Conservation (phyloP, 2,797 vertebrate genomes). For the Denticeps clupeoides region DNA sequence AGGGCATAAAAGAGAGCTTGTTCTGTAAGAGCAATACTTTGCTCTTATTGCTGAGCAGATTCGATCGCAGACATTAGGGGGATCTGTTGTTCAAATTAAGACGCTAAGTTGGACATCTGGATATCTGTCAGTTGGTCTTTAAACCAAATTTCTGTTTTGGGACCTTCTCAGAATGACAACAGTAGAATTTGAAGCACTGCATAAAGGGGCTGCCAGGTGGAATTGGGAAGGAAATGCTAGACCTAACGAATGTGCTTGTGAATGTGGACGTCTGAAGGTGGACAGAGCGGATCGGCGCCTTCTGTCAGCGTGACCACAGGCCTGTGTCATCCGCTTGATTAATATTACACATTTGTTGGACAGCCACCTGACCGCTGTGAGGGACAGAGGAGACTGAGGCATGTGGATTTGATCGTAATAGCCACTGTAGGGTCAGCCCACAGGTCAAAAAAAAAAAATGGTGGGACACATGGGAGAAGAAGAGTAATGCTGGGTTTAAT, state of each 20-base stretch:
- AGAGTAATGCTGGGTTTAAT: constrained; percentile 63
- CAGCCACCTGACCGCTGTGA: constrained; percentile 22
- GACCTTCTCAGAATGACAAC: too few relatives aligned
- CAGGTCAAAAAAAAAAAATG: constrained; percentile 59
- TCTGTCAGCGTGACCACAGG: not conserved
- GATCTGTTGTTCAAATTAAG: constrained; percentile 52
- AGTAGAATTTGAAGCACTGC: too few relatives aligned
- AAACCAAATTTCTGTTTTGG: not conserved
- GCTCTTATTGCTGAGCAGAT: constrained; percentile 56
- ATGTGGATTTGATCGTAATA: constrained; percentile 61
- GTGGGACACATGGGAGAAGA: constrained; percentile 51
- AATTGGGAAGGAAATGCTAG: too few relatives aligned
- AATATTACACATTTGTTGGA: not conserved
- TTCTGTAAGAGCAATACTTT: constrained; percentile 53
- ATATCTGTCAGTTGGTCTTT: constrained; percentile 50
- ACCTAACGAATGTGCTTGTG: not conserved
- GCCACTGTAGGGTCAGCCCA: constrained; percentile 47
- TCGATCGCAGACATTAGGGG: constrained; percentile 53
- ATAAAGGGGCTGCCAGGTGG: too few relatives aligned
- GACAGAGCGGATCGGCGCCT: not conserved
- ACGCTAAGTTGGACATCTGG: constrained; percentile 54
- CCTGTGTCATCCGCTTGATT: not conserved
- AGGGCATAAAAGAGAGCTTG: constrained; percentile 60
- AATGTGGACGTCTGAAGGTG: not conserved
- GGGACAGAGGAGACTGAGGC: constrained; percentile 43